Evolutionary conservation across 2,888 invertebrate species (phyloP).

Genomic region (Julus scandinavius): DNA sequence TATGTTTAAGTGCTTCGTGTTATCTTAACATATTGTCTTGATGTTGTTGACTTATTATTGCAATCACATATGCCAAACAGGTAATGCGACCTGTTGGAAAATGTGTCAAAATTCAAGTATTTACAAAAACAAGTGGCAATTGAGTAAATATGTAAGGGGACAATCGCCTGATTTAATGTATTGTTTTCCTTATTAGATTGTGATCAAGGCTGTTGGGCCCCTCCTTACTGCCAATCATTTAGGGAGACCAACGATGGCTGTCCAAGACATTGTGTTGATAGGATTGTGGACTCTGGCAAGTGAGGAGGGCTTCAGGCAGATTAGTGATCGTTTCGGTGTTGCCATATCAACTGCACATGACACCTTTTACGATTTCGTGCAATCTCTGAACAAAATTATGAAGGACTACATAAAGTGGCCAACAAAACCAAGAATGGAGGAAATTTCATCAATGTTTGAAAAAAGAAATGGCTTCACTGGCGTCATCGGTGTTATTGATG

Average conservation of each 20-base stretch:
- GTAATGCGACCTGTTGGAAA: no score
- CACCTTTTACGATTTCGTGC: constrained; percentile 9
- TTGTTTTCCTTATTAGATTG: not conserved
- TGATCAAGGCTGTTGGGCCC: not conserved
- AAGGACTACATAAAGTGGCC: constrained; percentile 4
- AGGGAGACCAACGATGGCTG: constrained; percentile 24
- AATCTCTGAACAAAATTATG: not conserved
- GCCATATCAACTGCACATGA: constrained; percentile 3
- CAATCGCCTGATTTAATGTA: not conserved
- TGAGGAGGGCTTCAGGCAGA: constrained; percentile 10
- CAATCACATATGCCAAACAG: no score
- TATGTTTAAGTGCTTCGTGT: no score
- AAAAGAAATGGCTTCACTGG: not conserved
- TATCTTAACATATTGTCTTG: no score
- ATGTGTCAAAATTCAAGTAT: no score
- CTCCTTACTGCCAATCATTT: not conserved
- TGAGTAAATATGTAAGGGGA: no score
- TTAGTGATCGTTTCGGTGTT: not conserved
- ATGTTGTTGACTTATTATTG: no score
- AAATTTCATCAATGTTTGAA: not conserved
- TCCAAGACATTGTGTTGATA: constrained; percentile 5
- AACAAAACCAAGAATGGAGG: not conserved
- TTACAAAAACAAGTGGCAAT: no score
- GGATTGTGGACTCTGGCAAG: constrained; percentile 46
- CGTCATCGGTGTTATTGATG: not conserved